Evolutionary conservation across 2,888 invertebrate species (phyloP).

Genomic region (Neoitamus cyanurus): DNA sequence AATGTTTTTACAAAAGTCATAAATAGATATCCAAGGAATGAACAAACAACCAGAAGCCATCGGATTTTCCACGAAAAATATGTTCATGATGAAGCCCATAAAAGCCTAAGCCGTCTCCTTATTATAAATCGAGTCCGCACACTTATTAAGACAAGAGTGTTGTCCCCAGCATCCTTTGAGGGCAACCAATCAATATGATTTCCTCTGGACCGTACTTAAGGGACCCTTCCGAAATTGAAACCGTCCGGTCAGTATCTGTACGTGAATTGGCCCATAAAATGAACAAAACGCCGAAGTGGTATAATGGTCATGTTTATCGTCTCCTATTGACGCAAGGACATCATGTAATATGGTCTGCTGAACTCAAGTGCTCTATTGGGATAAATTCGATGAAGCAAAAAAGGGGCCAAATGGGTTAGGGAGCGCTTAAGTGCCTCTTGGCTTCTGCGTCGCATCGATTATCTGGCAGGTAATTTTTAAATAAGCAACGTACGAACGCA

Average conservation of each 20-base stretch:
- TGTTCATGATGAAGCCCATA: not conserved
- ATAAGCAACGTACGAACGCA: not conserved
- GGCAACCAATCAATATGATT: constrained; percentile 52
- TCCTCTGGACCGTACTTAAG: constrained; percentile 51
- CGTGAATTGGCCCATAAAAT: constrained; percentile 41
- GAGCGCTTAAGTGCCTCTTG: constrained; percentile 15
- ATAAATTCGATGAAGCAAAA: constrained; percentile 39
- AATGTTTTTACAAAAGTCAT: not conserved
- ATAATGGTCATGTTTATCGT: constrained; percentile 56
- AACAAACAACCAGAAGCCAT: not conserved
- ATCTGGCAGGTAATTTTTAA: constrained; percentile 31
- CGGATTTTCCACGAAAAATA: not conserved
- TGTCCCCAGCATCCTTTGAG: constrained; percentile 47
- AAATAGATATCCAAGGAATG: not conserved
- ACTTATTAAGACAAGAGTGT: constrained; percentile 38
- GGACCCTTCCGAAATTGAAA: constrained; percentile 50
- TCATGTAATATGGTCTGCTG: constrained; percentile 47
- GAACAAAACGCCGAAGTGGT: constrained; percentile 47
- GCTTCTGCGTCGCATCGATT: not conserved
- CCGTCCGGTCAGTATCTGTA: constrained; percentile 44
- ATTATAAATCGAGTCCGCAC: constrained; percentile 16
- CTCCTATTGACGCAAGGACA: constrained; percentile 41
- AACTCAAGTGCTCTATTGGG: constrained; percentile 32
- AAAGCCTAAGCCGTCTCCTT: constrained; percentile 8
- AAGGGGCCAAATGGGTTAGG: not conserved